A percentile compares a stretch with the other conserved stretches of the same genome.
Conservation (phyloP, 2,888 invertebrate genomes). For the Dendrolimus houi region DNA sequence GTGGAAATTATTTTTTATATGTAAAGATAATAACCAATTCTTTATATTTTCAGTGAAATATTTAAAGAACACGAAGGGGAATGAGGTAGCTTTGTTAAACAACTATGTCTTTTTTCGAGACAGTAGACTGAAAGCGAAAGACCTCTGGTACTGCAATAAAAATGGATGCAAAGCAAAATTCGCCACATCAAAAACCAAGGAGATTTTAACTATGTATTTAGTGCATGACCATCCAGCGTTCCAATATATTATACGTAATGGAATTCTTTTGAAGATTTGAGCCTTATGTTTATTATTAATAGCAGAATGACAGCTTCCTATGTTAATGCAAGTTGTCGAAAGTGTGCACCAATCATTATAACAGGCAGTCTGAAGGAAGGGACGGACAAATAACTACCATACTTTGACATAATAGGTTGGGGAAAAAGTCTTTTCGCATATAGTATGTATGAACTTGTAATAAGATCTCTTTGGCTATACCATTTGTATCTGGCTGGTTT, state of each 20-base stretch:
- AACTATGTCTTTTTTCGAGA: constrained; percentile 9
- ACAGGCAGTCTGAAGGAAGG: too few species aligned
- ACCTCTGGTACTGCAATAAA: constrained; percentile 18
- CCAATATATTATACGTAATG: constrained; percentile 11
- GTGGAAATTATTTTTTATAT: too few species aligned
- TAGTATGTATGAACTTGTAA: too few species aligned
- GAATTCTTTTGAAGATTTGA: background rate
- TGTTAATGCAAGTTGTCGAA: too few species aligned
- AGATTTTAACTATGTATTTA: constrained; percentile 4
- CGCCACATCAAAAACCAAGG: constrained; percentile 4
- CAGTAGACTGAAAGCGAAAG: background rate
- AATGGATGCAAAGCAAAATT: constrained; percentile 14
- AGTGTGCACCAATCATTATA: too few species aligned
- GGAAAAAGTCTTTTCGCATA: too few species aligned
- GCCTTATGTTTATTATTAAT: too few species aligned
- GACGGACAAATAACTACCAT: too few species aligned
- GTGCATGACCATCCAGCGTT: constrained; percentile 15
- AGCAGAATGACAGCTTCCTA: too few species aligned
- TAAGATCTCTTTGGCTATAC: too few species aligned
- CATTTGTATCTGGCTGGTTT: too few species aligned
- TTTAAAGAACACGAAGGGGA: constrained; percentile 4
- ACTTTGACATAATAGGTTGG: too few species aligned
- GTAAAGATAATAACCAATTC: background rate
- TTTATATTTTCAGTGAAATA: constrained; percentile 4
- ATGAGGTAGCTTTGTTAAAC: constrained; percentile 6